Conservation (phyloP, 1,140 invertebrate genomes). For the Meteorus sp. region DNA sequence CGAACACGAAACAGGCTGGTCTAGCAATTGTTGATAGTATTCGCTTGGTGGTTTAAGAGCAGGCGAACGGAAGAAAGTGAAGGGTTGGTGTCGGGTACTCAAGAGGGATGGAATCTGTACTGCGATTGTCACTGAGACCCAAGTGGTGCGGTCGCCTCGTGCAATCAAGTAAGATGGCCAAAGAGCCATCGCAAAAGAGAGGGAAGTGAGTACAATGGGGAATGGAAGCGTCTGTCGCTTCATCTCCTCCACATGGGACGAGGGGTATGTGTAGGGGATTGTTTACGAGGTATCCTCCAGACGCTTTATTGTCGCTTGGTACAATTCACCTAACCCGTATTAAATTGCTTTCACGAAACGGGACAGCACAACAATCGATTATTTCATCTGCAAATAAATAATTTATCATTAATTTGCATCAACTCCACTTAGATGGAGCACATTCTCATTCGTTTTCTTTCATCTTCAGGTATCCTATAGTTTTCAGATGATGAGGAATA, state of each 20-base stretch:
- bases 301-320: conserved; percentile 25
- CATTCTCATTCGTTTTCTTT: too few relatives aligned
- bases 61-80: not conserved
- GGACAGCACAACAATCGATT: too few relatives aligned
- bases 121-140: not conserved
- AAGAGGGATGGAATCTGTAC: conserved; percentile 1
- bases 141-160: conserved; percentile 14
- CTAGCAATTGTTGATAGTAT: conserved; percentile 19
- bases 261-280: not conserved
- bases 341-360: conserved; percentile 20
- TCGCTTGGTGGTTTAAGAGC: not conserved
- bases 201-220: not conserved
- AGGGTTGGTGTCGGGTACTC: conserved; percentile 3
- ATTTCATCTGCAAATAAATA: too few relatives aligned
- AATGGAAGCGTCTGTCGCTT: conserved; percentile 6
- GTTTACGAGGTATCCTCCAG: conserved; percentile 23
- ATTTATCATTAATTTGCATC: too few relatives aligned
- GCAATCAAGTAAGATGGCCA: conserved; percentile 29
- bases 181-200: not conserved
- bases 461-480: too few relatives aligned
- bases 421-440: too few relatives aligned
- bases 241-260: conserved; percentile 6
- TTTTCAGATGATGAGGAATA: too few relatives aligned
- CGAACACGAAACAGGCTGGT: conserved; percentile 21
- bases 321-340: conserved; percentile 22